phyloP scores from a whole-genome alignment of 2,797 vertebrate genomes.

The Apogon talboti region DNA sequence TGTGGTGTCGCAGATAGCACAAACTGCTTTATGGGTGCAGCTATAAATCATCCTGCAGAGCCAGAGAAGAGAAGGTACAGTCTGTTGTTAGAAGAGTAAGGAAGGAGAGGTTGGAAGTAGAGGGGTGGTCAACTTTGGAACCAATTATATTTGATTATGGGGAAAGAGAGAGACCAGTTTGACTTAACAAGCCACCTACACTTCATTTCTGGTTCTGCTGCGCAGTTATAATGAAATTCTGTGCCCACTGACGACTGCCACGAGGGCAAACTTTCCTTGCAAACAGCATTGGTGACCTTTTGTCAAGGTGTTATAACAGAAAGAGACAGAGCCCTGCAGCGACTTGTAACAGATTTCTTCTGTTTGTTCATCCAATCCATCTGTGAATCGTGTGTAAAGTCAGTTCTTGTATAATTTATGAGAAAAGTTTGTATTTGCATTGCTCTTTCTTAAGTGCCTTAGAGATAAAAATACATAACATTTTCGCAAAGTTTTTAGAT shows the following conservation, averaged over 20 bases:
- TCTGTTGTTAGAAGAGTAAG: constrained; percentile 3
- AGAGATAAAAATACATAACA: neutral
- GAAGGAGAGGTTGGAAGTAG: neutral
- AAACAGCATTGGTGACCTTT: constrained; percentile 55
- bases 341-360: constrained; percentile 2
- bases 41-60: constrained; percentile 65
- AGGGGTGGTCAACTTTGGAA: neutral
- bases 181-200: constrained; percentile 14
- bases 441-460: constrained; percentile 3
- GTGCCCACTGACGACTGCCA: constrained; percentile 14
- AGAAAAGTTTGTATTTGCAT: constrained; percentile 3
- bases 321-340: constrained; percentile 26
- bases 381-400: constrained; percentile 4
- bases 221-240: constrained; percentile 28
- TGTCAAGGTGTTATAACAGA: constrained; percentile 37
- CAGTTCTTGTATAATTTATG: neutral
- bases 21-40: constrained; percentile 24
- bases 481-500: neutral
- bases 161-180: constrained; percentile 11
- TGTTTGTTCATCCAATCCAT: constrained; percentile 24
- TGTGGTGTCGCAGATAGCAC: constrained; percentile 45
- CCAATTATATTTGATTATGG: constrained; percentile 27
- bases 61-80: neutral
- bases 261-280: constrained; percentile 5
- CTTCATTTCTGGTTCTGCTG: neutral